Percentiles rank a stretch among this genome's conserved stretches.
These are phyloP conservation scores for Plagodis dolabraria DNA, from an alignment of 2,888 invertebrate genomes.

Conservation along the genomic window DNA sequence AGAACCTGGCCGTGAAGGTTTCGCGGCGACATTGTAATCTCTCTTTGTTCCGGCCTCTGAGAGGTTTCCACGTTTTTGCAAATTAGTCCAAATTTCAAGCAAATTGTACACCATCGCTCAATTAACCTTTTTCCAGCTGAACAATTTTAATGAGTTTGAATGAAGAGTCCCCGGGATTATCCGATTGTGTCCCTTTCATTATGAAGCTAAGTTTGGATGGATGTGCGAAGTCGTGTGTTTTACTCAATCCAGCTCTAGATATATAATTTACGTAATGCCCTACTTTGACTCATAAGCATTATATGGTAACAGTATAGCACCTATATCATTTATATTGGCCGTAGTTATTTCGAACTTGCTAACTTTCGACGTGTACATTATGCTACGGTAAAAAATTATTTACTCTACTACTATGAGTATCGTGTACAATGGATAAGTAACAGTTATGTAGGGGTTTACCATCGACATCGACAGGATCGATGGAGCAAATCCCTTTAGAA, in stretches of 20 bases:
- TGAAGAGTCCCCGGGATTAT: conserved; percentile 32
- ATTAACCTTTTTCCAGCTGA: conserved; percentile 40
- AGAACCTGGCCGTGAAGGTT: conserved; percentile 26
- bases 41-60: conserved; percentile 43
- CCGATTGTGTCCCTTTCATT: conserved; percentile 18
- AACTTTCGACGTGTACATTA: too few species aligned
- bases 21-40: conserved; percentile 40
- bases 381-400: too few species aligned
- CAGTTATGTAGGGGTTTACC: too few species aligned
- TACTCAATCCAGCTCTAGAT: background rate
- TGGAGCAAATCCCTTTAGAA: too few species aligned
- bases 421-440: too few species aligned
- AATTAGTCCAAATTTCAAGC: conserved; percentile 43
- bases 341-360: too few species aligned
- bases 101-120: conserved; percentile 41
- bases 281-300: too few species aligned
- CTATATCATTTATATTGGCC: too few species aligned
- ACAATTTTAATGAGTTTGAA: conserved; percentile 34
- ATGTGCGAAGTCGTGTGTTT: background rate
- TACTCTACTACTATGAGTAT: too few species aligned
- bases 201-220: conserved; percentile 5
- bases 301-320: too few species aligned
- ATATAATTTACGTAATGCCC: too few species aligned
- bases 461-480: too few species aligned
- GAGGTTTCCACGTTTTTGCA: conserved; percentile 39